Conservation (phyloP, 1,140 invertebrate species). For the Dolichoris vasculosae region DNA sequence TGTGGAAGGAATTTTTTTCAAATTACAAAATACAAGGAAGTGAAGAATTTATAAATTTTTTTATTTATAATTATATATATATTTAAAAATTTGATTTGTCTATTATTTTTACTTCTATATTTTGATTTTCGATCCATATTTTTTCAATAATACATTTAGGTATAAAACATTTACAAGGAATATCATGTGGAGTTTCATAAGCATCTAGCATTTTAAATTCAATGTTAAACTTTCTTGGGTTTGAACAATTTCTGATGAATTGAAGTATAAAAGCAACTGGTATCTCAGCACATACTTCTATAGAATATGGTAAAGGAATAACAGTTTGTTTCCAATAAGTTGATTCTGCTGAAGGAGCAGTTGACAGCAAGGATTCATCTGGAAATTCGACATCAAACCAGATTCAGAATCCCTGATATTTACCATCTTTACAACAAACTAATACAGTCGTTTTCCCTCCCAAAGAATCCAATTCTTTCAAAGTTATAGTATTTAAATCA, state of each 20-base stretch:
- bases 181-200: constrained; percentile 81
- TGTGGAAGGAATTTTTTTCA: constrained; percentile 71
- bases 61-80: constrained; percentile 34
- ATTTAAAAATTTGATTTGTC: constrained; percentile 22
- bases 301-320: constrained; percentile 84
- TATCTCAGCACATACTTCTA: constrained; percentile 81
- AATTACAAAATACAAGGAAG: constrained; percentile 48
- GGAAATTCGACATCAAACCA: constrained; percentile 88
- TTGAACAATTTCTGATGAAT: constrained; percentile 63
- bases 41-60: constrained; percentile 7
- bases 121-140: constrained; percentile 75
- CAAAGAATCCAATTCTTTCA: constrained; percentile 85
- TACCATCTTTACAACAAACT: constrained; percentile 75
- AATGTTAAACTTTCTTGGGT: constrained; percentile 79
- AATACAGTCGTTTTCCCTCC: constrained; percentile 78
- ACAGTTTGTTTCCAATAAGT: constrained; percentile 99
- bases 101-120: background rate
- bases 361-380: constrained; percentile 79
- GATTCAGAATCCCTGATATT: constrained; percentile 90
- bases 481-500: constrained; percentile 79
- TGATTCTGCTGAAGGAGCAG: constrained; percentile 82
- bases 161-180: constrained; percentile 81
- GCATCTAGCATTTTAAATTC: constrained; percentile 82
- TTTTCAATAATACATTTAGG: constrained; percentile 86
- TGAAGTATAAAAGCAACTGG: constrained; percentile 75